These are phyloP conservation scores for Cephalotes varians DNA, from an alignment of 2,888 invertebrate species.

Conservation along the genomic window DNA sequence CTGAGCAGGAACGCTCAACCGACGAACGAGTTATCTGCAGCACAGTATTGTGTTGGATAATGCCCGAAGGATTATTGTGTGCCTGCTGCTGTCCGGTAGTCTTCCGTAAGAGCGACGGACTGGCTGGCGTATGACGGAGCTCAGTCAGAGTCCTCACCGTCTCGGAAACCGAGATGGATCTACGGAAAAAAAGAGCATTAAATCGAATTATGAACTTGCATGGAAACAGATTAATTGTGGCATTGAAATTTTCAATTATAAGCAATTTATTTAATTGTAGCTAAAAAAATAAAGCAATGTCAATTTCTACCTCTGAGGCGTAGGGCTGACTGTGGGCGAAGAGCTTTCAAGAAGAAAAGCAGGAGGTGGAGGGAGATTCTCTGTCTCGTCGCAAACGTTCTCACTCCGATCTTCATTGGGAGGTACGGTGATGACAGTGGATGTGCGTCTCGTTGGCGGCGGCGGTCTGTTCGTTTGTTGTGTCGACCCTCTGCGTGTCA, in stretches of 20 bases:
- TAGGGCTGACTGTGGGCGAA: constrained; percentile 82
- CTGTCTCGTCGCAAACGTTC: constrained; percentile 84
- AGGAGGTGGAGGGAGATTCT: constrained; percentile 92
- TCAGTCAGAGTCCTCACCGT: constrained; percentile 95
- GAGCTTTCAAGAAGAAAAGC: constrained; percentile 90
- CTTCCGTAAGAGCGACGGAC: constrained; percentile 90
- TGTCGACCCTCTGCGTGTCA: constrained; percentile 88
- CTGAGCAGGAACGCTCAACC: constrained; percentile 76
- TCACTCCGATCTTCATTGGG: constrained; percentile 72
- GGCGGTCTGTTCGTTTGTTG: constrained; percentile 90
- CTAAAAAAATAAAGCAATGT: not conserved
- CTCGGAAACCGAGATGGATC: constrained; percentile 90
- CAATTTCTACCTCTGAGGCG: constrained; percentile 80
- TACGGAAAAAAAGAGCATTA: constrained; percentile 55
- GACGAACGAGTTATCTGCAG: constrained; percentile 78
- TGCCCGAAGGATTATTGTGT: constrained; percentile 58
- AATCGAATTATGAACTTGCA: not conserved
- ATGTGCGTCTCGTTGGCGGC: constrained; percentile 94
- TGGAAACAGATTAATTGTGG: not conserved
- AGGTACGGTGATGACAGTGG: constrained; percentile 87
- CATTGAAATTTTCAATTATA: not conserved
- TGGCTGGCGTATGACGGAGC: constrained; percentile 94
- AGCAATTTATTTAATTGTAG: not conserved
- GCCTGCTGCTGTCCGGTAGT: constrained; percentile 75
- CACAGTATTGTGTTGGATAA: constrained; percentile 70